These are phyloP conservation scores for Proales similis DNA, from an alignment of 1,140 invertebrate genomes.

Conservation along the genomic window DNA sequence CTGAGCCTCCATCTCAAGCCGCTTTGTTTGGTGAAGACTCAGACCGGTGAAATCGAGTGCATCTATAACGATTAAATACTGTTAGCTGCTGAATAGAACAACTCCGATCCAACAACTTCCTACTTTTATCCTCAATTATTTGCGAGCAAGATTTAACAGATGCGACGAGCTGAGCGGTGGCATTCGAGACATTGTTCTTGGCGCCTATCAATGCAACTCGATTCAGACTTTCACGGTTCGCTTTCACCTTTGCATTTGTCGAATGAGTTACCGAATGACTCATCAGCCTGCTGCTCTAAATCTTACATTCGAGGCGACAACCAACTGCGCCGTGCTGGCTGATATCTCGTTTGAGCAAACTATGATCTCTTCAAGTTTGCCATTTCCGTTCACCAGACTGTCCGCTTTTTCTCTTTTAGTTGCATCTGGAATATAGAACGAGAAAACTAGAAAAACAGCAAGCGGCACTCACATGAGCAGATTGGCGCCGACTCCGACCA, in stretches of 20 bases:
- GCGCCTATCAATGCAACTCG: slow-evolving; percentile 70
- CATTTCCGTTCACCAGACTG: slow-evolving; percentile 74
- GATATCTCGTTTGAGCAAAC: slow-evolving; percentile 95
- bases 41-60: slow-evolving; percentile 80
- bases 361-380: slow-evolving; percentile 83
- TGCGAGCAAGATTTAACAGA: slow-evolving; percentile 79
- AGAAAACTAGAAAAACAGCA: background rate
- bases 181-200: slow-evolving; percentile 75
- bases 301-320: slow-evolving; percentile 69
- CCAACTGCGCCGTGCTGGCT: slow-evolving; percentile 88
- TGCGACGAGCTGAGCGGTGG: slow-evolving; percentile 82
- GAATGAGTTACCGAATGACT: slow-evolving; percentile 60
- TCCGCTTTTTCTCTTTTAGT: slow-evolving; percentile 74
- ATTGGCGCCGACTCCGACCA: slow-evolving; percentile 87
- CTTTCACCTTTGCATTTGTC: slow-evolving; percentile 54
- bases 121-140: slow-evolving; percentile 74
- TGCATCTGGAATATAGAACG: background rate
- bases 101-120: slow-evolving; percentile 39
- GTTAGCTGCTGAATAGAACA: background rate
- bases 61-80: slow-evolving; percentile 57
- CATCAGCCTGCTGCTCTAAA: slow-evolving; percentile 43
- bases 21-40: slow-evolving; percentile 84
- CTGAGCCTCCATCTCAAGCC: slow-evolving; percentile 88
- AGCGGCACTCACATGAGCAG: slow-evolving; percentile 70
- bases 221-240: slow-evolving; percentile 70